Evolutionary conservation across 2,888 invertebrate genomes (phyloP), one percentile per base, ranked within the genome.

Genomic region (Lingula anatina): DNA sequence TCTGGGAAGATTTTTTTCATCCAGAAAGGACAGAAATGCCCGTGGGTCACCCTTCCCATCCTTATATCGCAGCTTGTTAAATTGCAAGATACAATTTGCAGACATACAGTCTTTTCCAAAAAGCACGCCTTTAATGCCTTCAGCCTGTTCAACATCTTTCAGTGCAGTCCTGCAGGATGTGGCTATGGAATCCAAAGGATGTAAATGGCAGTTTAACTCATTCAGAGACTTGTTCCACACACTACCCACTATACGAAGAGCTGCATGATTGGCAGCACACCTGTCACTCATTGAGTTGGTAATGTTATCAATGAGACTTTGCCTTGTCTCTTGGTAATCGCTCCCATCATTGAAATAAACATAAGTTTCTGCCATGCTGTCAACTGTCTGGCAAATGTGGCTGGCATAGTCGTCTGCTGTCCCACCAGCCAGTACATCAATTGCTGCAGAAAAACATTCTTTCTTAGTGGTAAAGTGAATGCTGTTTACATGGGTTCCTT

Each of bases 281-380:
- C 53, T 39, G 44, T 55, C 55, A 49, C 51, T 55, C 55, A 54
- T 42, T 2, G 47, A 43, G 41, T 54, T 54, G 24, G 44, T 23
- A 12, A 54, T 53, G 42, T 52, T 41, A n/a, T n/a, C 18, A 23
- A 53, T 46, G 5, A 54, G 42, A 3, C 20, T 20, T 35, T 25
- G 3, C 18, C 53, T 12, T 20, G 20, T 20, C 2, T 28, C 41
- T 40, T 47, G 47, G 27, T 31, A 54, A 23, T 45, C 43, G 20
- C 7, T 28, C n/a, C n/a, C n/a, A 12, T 47, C 24, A 35, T 51
- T 35, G 20, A 50, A 41, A 18, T 38, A 20, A 24, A 31, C 26
- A 25, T 50, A 47, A 3, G 28, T 26, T n/a, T 50, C 38, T 3
- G 47, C 42, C 5, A 55, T n/a, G 12, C 21, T 15, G 35, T 47